phyloP scores from a whole-genome alignment of 92 coral and sea anemone species.

The Umimayanthus kanabou region DNA sequence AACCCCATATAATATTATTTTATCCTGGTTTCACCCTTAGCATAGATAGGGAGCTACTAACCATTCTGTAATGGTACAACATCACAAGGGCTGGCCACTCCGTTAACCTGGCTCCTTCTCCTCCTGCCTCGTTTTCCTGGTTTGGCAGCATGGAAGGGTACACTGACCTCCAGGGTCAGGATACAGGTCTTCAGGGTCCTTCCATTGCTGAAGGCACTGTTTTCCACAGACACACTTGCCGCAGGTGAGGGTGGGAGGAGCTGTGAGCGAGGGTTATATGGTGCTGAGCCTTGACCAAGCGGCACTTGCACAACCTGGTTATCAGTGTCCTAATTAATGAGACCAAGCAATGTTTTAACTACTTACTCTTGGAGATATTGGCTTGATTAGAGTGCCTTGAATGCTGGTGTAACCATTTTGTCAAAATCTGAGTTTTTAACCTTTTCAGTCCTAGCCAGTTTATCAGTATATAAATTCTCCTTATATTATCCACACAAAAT shows the following conservation, averaged over 20 bases:
- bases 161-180: conserved; percentile 86
- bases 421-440: too few species aligned
- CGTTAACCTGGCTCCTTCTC: conserved; percentile 37
- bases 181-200: conserved; percentile 78
- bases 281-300: conserved; percentile 90
- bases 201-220: conserved; percentile 72
- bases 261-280: conserved; percentile 95
- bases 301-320: conserved; percentile 77
- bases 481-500: too few species aligned
- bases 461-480: too few species aligned
- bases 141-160: conserved; percentile 78
- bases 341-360: neutral
- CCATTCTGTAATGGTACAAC: conserved; percentile 16
- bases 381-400: too few species aligned
- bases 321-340: conserved; percentile 68
- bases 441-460: too few species aligned
- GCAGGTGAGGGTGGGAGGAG: conserved; percentile 80
- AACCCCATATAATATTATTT: too few species aligned
- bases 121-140: conserved; percentile 54
- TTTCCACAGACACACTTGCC: conserved; percentile 83
- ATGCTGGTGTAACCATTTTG: too few species aligned
- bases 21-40: neutral
- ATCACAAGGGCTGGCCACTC: conserved; percentile 29
- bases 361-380: too few species aligned
- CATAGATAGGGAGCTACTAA: neutral